A percentile compares a stretch with the other conserved stretches of the same genome.
Evolutionary conservation across 2,797 vertebrate genomes (phyloP).

Genomic region (Myiothlypis chrysogaster): DNA sequence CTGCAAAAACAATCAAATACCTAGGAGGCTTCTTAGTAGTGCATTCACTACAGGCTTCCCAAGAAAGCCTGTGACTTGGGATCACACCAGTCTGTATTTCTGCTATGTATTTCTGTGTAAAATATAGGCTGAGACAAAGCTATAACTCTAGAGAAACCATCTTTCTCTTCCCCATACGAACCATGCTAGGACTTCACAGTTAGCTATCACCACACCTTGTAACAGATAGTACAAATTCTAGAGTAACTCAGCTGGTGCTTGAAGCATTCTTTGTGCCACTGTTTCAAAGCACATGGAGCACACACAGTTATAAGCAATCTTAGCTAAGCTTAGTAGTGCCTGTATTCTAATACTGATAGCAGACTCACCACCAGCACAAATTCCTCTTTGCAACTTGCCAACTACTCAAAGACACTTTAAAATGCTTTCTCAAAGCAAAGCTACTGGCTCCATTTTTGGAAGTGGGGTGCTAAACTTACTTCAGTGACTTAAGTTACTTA

Average conservation of each 20-base stretch:
- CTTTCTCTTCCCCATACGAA: not conserved
- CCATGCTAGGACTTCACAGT: not conserved
- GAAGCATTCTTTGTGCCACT: rapidly evolving
- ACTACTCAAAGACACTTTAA: not conserved
- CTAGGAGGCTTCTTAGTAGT: not conserved
- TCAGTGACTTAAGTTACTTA: rapidly evolving
- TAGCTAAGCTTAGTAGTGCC: not conserved
- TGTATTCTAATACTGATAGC: not conserved
- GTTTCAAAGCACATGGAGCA: not conserved
- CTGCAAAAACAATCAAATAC: not conserved
- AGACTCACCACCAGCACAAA: not conserved
- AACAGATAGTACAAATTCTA: not conserved
- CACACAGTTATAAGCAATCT: rapidly evolving
- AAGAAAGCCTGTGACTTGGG: not conserved
- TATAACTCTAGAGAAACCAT: not conserved
- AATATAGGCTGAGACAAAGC: not conserved
- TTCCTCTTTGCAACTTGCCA: not conserved
- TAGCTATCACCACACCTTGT: not conserved
- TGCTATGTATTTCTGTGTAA: not conserved
- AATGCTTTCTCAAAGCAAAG: not conserved
- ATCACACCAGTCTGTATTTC: not conserved
- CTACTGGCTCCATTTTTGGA: not conserved
- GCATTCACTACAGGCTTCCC: not conserved
- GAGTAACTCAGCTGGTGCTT: not conserved
- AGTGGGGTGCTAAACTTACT: not conserved